Conservation (phyloP, 2,888 invertebrate genomes). For the Hoplodrina blanda region DNA sequence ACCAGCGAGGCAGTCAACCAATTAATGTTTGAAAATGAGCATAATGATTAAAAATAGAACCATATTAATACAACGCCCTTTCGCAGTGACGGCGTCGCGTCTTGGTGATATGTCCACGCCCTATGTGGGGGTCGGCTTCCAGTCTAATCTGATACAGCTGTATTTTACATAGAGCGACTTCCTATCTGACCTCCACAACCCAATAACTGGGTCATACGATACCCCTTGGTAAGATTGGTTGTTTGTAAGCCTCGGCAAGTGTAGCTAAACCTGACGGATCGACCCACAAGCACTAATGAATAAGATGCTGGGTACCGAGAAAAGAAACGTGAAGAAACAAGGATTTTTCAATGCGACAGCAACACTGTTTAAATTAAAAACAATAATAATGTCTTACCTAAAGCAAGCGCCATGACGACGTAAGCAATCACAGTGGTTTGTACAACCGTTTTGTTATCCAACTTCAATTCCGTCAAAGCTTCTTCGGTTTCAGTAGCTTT, state of each 20-base stretch:
- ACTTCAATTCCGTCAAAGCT: slow-evolving; percentile 60
- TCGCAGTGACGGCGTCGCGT: too few relatives aligned
- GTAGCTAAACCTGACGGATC: too few relatives aligned
- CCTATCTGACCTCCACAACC: too few relatives aligned
- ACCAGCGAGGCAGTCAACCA: too few relatives aligned
- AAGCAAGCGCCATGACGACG: slow-evolving; percentile 61
- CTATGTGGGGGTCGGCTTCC: too few relatives aligned
- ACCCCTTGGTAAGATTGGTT: too few relatives aligned
- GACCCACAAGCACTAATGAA: background rate
- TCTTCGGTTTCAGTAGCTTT: slow-evolving; percentile 67
- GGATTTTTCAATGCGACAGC: background rate
- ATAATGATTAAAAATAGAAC: background rate
- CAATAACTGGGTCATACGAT: too few relatives aligned
- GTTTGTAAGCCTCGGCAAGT: too few relatives aligned
- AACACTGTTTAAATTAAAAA: background rate
- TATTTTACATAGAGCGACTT: too few relatives aligned
- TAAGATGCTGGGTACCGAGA: background rate
- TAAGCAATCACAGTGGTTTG: slow-evolving; percentile 62
- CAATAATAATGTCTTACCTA: slow-evolving; percentile 60
- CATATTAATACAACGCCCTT: background rate
- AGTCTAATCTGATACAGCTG: too few relatives aligned
- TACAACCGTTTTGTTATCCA: slow-evolving; percentile 37
- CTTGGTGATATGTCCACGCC: too few relatives aligned
- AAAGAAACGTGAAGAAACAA: background rate
- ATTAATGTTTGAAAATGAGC: too few relatives aligned